Percentiles rank a stretch among this genome's conserved stretches.
Conservation (phyloP, 1,140 invertebrate genomes). For the Eriocheir sinensis region DNA sequence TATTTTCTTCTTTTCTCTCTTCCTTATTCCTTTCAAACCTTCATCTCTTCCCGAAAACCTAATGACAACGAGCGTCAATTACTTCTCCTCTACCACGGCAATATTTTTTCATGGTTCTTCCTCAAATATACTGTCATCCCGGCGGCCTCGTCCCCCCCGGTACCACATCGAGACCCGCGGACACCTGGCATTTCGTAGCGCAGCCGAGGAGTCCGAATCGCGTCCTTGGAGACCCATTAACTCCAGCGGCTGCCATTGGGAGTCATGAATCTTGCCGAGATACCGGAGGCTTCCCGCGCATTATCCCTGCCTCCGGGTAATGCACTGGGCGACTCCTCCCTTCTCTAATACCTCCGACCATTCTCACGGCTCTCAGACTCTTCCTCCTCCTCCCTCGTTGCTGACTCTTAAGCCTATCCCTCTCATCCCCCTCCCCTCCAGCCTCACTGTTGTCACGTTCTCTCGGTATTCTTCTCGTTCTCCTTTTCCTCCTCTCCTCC, state of each 20-base stretch:
- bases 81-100: not conserved
- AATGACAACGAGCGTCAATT: not conserved
- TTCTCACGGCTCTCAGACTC: conserved; percentile 34
- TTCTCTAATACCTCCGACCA: conserved; percentile 6
- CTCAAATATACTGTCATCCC: not conserved
- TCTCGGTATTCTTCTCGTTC: conserved; percentile 11
- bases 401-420: not conserved
- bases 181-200: not conserved
- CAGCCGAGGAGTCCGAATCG: not conserved
- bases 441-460: not conserved
- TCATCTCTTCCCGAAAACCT: not conserved
- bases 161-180: not conserved
- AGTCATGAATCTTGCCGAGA: not conserved
- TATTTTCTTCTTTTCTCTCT: not conserved
- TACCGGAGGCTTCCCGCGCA: not conserved
- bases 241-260: not conserved
- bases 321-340: not conserved
- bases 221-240: not conserved
- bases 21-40: not conserved
- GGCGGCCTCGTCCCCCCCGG: not conserved
- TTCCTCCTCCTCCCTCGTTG: not conserved
- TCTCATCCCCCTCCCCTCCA: not conserved
- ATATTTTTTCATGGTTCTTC: conserved; percentile 20
- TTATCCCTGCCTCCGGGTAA: not conserved
- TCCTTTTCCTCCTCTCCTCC: not conserved